Conservation (phyloP, 2,797 vertebrate species). For the Coluber constrictor region DNA sequence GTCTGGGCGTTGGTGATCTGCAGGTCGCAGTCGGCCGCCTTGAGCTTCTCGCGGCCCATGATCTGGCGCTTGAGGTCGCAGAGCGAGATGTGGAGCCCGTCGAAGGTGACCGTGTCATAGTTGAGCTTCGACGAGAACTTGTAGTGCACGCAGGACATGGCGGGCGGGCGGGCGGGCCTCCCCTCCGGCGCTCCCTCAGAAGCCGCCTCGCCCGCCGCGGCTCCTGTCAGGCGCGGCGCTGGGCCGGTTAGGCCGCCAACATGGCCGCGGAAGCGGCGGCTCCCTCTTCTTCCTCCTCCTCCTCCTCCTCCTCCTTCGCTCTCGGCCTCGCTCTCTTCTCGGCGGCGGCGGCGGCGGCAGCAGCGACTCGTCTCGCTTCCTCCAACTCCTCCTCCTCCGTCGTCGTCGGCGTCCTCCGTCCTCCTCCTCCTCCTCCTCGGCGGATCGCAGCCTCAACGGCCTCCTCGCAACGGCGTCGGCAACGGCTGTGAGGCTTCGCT, state of each 20-base stretch:
- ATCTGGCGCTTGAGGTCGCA: conserved; percentile 93
- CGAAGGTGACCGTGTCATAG: conserved; percentile 94
- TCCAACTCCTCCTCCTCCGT: too few relatives aligned
- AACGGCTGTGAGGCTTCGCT: background rate
- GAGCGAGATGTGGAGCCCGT: conserved; percentile 90
- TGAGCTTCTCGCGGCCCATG: conserved; percentile 92
- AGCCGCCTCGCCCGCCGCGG: background rate
- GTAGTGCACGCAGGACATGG: conserved; percentile 95
- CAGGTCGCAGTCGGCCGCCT: conserved; percentile 91
- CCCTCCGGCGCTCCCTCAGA: background rate
- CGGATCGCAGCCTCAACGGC: background rate
- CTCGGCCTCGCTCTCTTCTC: conserved; percentile 29
- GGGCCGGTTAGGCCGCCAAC: conserved; percentile 28
- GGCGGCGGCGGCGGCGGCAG: conserved; percentile 1
- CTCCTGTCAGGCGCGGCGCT: background rate
- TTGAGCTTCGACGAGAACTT: conserved; percentile 97
- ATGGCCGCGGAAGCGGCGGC: conserved; percentile 32
- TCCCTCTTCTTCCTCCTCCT: background rate
- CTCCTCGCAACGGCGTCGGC: background rate
- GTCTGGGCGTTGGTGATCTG: conserved; percentile 96
- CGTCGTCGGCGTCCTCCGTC: too few relatives aligned
- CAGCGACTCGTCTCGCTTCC: background rate
- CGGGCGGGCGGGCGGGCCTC: background rate
- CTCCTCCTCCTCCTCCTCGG: background rate
- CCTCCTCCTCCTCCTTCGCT: background rate